Evolutionary conservation across 2,888 invertebrate genomes (phyloP), one percentile per base, ranked within the genome.

Genomic region (Stegana nigrithorax): DNA sequence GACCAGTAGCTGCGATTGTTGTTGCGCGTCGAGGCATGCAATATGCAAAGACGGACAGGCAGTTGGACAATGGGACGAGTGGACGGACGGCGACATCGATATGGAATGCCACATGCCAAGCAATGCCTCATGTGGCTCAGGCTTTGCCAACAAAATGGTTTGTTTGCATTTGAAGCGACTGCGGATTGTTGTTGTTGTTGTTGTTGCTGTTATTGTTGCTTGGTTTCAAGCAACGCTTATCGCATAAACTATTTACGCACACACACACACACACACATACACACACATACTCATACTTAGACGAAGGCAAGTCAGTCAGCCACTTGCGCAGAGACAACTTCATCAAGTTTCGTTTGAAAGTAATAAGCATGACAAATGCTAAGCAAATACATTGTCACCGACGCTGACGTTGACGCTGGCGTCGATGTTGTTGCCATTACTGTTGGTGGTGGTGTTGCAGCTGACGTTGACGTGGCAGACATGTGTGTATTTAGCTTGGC

Each of bases 291-390:
- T n/a, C n/a, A n/a, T n/a, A n/a, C n/a, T n/a, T n/a, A n/a, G n/a
- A n/a, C n/a, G n/a, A n/a, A n/a, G n/a, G 14, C 17, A n/a, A n/a
- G 39, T 10, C 39, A 39, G 39, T 4, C 14, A 51, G 51, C 2
- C 4, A 27, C 27, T 45, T 23, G 25, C n/a, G 27, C 27, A 50
- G 23, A 55, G 36, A 47, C 53, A 21, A 55, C 53, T 55, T 55
- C 53, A 55, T 55, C 53, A 55, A 55, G 53, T 55, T 55, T 55
- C 53, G 53, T 55, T 51, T 55, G 53, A 32, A 55, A 14, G 69
- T 63, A 78, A 72, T 75, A 71, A 78, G 73, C 68, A 67, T 78
- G 76, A 80, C 73, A 80, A 75, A 75, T 73, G 67, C 62, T 64
- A 66, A 63, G 67, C 67, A 80, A 68, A 80, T 62, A 68, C 56